Percentiles rank a stretch among this genome's conserved stretches.
Conservation (phyloP, 2,888 invertebrate species). For the Latrodectus elegans region DNA sequence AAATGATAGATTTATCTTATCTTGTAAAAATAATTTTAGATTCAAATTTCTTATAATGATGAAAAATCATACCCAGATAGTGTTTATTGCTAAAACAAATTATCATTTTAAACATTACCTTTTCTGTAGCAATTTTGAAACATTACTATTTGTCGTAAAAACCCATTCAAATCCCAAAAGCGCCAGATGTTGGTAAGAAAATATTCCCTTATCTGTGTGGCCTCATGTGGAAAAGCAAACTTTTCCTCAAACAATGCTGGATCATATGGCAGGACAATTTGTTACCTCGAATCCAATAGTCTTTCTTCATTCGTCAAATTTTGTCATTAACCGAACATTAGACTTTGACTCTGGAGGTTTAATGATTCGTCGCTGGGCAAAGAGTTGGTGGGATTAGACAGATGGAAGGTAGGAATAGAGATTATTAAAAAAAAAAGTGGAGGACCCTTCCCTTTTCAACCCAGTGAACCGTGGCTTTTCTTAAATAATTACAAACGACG, state of each 20-base stretch:
- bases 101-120: too few relatives aligned
- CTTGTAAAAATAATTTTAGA: too few relatives aligned
- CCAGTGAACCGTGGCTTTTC: slow-evolving; percentile 25
- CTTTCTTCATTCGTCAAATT: slow-evolving; percentile 62
- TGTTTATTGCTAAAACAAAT: too few relatives aligned
- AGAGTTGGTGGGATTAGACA: background rate
- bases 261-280: slow-evolving; percentile 62
- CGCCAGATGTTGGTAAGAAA: too few relatives aligned
- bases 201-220: slow-evolving; percentile 45
- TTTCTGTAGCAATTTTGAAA: too few relatives aligned
- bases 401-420: background rate
- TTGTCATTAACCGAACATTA: slow-evolving; percentile 61
- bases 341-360: slow-evolving; percentile 19
- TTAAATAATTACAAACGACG: slow-evolving; percentile 56
- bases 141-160: background rate
- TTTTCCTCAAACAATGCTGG: slow-evolving; percentile 53
- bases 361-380: slow-evolving; percentile 22
- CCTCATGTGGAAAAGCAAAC: slow-evolving; percentile 27
- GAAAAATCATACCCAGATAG: too few relatives aligned
- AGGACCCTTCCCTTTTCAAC: slow-evolving; percentile 15
- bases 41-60: too few relatives aligned
- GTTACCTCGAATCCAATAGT: slow-evolving; percentile 61
- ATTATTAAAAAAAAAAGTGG: background rate
- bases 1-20: too few relatives aligned
- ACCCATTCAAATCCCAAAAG: background rate